Conservation (phyloP, 1,140 invertebrate genomes). For the Philotrypesis tridentata region DNA sequence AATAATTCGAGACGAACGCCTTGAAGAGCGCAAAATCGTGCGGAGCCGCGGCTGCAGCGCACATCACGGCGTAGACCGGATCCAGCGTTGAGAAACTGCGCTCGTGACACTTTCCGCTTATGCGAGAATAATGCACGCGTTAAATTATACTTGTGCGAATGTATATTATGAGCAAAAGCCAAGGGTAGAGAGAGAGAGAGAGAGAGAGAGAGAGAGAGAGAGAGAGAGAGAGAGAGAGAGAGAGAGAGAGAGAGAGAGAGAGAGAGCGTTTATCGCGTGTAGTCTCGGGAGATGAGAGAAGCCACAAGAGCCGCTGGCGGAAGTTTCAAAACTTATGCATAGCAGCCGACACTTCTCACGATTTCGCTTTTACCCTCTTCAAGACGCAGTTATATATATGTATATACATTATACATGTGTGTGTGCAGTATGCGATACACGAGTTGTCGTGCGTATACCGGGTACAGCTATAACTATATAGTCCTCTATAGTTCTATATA, state of each 20-base stretch:
- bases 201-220: too few relatives aligned
- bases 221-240: too few relatives aligned
- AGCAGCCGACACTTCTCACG: neutral
- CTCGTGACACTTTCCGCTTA: conserved; percentile 21
- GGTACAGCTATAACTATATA: too few relatives aligned
- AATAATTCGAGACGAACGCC: neutral
- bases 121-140: too few relatives aligned
- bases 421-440: too few relatives aligned
- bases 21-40: neutral
- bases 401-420: too few relatives aligned
- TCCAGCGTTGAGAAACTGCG: neutral
- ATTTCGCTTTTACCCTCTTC: neutral
- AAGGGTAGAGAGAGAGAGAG: too few relatives aligned
- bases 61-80: neutral
- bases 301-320: neutral
- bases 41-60: too few relatives aligned
- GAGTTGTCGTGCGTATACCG: too few relatives aligned
- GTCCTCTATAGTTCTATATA: too few relatives aligned
- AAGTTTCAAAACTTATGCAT: neutral
- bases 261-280: neutral
- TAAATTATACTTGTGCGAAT: neutral
- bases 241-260: too few relatives aligned
- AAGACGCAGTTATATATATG: neutral
- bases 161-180: neutral
- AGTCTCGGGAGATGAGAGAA: conserved; percentile 1